Base-by-base conservation (phyloP, 2,797 vertebrate genomes). In the Gallirallus australis region DNA sequence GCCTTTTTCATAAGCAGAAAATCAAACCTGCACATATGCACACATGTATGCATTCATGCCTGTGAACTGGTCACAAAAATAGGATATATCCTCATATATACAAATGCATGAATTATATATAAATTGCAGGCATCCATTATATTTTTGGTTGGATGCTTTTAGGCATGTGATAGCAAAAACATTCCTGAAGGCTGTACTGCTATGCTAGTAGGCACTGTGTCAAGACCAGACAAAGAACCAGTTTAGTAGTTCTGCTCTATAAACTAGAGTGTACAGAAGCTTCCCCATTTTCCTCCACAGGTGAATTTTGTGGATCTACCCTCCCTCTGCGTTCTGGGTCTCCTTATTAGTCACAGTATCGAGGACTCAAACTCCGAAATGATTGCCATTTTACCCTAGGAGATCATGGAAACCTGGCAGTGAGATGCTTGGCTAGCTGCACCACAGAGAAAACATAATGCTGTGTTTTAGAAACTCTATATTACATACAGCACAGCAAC, bases 201-300 rank as follows among this genome's bases (percentile, higher is more conserved):
- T 91, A 69, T 78, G 71, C 65, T 95, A 64, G 91, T 23, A 93
- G 87, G 92, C 92, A 96, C 83, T 33, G 61, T 86, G 93, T 95
- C 96, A 97, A 96, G 89, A 82, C 10, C 60, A 87, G 94, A 97
- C 87, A 97, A 97, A 97, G 95, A 97, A 47, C 76, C 83, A 95
- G 47, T 97, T 95, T 87, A 97, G 94, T 70, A 89, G 48, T 59
- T 69, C 65, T 83, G 35, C 81, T 87, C 80, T 72, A 8, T 18
- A 71, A 80, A 57, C 9, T 81, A 57, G 59, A 94, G 50, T 17
- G 25, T 30, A 61, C 81, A 78, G 81, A 93, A 91, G 61, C 54
- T 78, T 89, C 70, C 68, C 37, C 72, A 63, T 82, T 95, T 94
- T 86, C 52, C 75, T 94, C 68, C 83, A 76, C 73, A 93, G 92